phyloP scores from a whole-genome alignment of 2,113 vertebrate genomes.

The Brienomyrus brachyistius region DNA sequence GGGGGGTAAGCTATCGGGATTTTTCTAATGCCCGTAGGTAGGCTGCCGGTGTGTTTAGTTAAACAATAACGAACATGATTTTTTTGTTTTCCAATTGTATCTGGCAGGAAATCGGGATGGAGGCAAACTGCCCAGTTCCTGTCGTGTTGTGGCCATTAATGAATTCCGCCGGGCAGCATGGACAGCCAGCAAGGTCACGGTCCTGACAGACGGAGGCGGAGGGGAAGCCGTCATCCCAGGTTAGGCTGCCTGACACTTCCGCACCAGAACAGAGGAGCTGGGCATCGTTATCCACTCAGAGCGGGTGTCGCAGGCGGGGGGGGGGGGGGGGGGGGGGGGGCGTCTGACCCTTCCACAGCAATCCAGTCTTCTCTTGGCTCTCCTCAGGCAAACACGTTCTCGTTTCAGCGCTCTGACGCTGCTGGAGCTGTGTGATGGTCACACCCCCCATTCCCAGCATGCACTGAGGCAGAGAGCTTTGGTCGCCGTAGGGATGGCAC shows the following conservation, averaged over 20 bases:
- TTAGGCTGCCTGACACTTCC: neutral
- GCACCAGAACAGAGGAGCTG: neutral
- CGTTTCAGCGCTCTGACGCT: neutral
- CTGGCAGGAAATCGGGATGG: neutral
- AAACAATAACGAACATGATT: neutral
- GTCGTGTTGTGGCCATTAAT: neutral
- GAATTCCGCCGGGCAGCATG: neutral
- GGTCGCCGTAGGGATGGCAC: neutral
- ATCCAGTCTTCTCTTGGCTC: neutral
- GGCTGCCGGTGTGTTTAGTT: neutral
- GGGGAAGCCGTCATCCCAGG: neutral
- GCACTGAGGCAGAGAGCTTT: neutral
- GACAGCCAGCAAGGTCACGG: neutral
- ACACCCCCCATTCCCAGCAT: neutral
- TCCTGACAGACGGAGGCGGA: neutral
- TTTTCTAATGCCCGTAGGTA: neutral
- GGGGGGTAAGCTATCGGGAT: neutral
- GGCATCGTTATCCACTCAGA: neutral
- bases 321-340: neutral
- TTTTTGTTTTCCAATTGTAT: neutral
- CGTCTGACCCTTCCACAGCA: neutral
- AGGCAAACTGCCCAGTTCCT: neutral
- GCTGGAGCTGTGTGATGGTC: neutral
- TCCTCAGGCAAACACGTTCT: neutral
- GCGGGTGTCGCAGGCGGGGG: neutral